Percentiles rank a stretch among this genome's conserved stretches.
Evolutionary conservation across 2,113 vertebrate species (phyloP).

Genomic region (Cinclus cinclus): DNA sequence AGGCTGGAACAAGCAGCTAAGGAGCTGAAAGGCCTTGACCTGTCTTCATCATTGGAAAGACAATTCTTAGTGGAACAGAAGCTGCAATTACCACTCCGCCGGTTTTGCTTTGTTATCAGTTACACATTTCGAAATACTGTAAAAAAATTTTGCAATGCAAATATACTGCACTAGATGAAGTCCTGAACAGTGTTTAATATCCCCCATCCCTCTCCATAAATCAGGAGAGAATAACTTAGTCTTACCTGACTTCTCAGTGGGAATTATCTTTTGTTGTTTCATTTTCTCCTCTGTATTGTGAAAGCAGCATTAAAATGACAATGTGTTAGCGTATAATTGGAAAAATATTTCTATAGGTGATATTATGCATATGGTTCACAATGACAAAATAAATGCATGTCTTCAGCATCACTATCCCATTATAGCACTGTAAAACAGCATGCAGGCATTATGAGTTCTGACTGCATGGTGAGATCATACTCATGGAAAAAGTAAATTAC

Average conservation of each 20-base stretch:
- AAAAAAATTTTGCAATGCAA: background rate
- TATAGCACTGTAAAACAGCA: background rate
- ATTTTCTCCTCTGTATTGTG: conserved; percentile 64
- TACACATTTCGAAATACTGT: background rate
- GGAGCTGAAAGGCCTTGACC: background rate
- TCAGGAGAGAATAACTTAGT: background rate
- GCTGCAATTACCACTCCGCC: background rate
- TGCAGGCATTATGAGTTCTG: background rate
- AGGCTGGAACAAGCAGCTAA: background rate
- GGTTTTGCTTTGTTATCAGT: background rate
- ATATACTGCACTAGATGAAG: background rate
- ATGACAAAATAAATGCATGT: background rate
- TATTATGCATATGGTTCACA: background rate
- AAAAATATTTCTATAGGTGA: background rate
- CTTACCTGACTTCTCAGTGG: conserved; percentile 66
- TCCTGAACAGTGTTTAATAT: background rate
- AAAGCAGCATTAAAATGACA: conserved; percentile 12
- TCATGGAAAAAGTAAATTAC: background rate
- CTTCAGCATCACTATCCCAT: background rate
- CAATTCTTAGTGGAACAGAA: background rate
- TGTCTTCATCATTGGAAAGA: background rate
- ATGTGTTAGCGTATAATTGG: background rate
- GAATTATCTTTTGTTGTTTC: conserved; percentile 58
- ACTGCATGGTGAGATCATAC: background rate
- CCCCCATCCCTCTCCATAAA: rapidly evolving